Evolutionary conservation across 2,888 invertebrate genomes (phyloP), one percentile per base, ranked within the genome.

Genomic region (Andricus curvator): DNA sequence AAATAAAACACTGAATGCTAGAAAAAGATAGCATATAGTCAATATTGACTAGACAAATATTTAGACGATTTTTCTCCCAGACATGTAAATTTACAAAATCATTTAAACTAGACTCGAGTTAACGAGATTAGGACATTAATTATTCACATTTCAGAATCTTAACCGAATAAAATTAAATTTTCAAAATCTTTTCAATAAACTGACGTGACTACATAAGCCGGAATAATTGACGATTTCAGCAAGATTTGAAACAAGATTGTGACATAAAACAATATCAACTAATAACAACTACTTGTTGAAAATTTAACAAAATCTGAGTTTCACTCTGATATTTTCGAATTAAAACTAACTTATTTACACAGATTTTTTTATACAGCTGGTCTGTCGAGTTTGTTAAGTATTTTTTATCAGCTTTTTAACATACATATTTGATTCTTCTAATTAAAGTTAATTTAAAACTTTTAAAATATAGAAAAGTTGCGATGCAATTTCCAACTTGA

Each of bases 1-100:
- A 60, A 56, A 74, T 51, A 60, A 74, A 56, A 56, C n/a, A 33
- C 29, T 4, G 22, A 56, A 17, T n/a, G n/a, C 37, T 37, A 41
- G 41, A 67, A 67, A 67, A 67, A 41, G 11, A 22, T 67, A 44
- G 67, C 67, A 67, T 15, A 29, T 64, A 25, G 13, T 25, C 20
- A 67, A 41, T 67, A 67, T 22, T 67, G 56, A 51, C n/a, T 37
- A 74, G 37, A 9, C 56, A 15, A 74, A n/a, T 33, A 56, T 37
- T 44, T 68, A 22, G 17, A 25, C 25, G 2, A 48, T 25, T 48
- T 74, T 13, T 74, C 56, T 56, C 22, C 56, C 33, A 74, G 37
- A 4, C 17, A 11, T 68, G 67, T 41, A 68, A 74, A 33, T 37
- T 56, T 56, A 56, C 51, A 37, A 74, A 74, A 56, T 13, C n/a